Evolutionary conservation across 2,113 vertebrate genomes (phyloP).

Genomic region (Corythaixoides concolor): DNA sequence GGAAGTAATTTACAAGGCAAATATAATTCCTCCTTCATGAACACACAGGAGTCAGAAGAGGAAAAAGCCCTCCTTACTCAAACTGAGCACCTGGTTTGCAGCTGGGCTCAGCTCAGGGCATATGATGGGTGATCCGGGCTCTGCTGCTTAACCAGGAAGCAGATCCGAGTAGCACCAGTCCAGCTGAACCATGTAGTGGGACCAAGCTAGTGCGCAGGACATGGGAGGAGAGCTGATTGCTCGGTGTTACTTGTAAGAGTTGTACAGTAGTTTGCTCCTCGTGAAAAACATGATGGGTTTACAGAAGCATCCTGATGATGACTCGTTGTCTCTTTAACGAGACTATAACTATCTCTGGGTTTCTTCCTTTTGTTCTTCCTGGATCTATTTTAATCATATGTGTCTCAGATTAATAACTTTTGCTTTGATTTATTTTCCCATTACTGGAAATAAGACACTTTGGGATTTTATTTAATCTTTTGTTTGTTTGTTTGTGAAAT

Average conservation of each 20-base stretch:
- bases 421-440: background rate
- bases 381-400: background rate
- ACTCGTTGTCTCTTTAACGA: background rate
- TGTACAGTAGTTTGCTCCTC: background rate
- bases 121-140: accelerated
- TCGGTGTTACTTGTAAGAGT: background rate
- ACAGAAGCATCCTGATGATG: background rate
- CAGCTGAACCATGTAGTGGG: background rate
- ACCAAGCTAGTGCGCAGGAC: background rate
- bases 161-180: background rate
- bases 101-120: background rate
- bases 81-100: background rate
- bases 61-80: background rate
- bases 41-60: background rate
- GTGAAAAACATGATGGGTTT: background rate
- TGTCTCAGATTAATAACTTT: background rate
- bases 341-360: background rate
- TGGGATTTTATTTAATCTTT: background rate
- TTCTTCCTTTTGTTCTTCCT: background rate
- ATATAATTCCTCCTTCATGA: background rate
- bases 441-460: background rate
- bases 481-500: background rate
- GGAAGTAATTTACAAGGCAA: background rate
- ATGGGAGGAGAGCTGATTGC: background rate
- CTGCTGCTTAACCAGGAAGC: background rate